Conservation (phyloP, 2,113 vertebrate species). For the Tenrec ecaudatus region DNA sequence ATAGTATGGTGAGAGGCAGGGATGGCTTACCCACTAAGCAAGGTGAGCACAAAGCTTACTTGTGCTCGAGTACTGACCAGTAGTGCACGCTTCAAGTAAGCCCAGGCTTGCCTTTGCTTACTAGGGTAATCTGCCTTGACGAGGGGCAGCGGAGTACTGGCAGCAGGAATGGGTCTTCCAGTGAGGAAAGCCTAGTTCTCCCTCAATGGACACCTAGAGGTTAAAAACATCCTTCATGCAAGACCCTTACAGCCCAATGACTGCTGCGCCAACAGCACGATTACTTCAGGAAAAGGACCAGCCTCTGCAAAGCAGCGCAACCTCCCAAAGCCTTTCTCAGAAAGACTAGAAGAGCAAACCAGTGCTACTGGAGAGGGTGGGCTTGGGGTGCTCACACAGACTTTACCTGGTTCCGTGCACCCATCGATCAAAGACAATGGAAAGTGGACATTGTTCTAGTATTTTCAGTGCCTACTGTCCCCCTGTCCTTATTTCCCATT, state of each 20-base stretch:
- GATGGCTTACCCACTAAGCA: background rate
- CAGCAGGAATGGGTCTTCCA: background rate
- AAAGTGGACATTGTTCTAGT: background rate
- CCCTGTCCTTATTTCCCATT: background rate
- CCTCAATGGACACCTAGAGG: background rate
- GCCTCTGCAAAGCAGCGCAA: background rate
- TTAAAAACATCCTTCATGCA: constrained; percentile 22
- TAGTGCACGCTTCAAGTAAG: background rate
- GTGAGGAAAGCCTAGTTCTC: background rate
- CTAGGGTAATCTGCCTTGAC: background rate
- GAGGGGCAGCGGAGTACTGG: no score
- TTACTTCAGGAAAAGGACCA: constrained; percentile 13
- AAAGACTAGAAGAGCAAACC: constrained; percentile 14
- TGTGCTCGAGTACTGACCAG: background rate
- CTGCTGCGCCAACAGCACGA: background rate
- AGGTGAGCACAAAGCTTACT: background rate
- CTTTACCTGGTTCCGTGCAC: background rate
- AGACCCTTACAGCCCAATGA: background rate
- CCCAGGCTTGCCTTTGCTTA: background rate
- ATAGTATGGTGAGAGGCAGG: background rate
- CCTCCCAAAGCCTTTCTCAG: constrained; percentile 8
- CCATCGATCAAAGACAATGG: background rate
- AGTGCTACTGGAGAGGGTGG: background rate
- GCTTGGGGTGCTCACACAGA: background rate
- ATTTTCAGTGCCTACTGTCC: background rate